A percentile compares a stretch with the other conserved stretches of the same genome.
These are phyloP conservation scores for Thryonomys swinderianus DNA, from an alignment of 2,113 vertebrate species.

Conservation along the genomic window DNA sequence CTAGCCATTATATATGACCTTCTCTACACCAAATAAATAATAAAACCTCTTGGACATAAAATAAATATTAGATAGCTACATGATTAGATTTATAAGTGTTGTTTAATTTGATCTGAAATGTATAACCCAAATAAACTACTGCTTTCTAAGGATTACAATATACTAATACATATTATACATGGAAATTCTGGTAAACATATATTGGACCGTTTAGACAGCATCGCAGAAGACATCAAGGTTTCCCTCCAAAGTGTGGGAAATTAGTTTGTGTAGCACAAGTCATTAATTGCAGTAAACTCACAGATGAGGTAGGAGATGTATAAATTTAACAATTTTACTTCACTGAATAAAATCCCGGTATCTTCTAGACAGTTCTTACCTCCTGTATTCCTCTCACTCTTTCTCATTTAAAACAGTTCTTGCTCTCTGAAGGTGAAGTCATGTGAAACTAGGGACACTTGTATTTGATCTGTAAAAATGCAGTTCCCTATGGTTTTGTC, in stretches of 20 bases:
- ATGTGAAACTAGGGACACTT: neutral
- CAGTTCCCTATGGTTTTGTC: neutral
- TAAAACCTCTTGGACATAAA: neutral
- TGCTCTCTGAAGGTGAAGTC: neutral
- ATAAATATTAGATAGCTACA: neutral
- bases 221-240: neutral
- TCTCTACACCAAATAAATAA: neutral
- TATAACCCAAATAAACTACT: neutral
- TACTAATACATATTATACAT: neutral
- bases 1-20: neutral
- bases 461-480: neutral
- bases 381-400: neutral
- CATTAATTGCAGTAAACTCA: neutral
- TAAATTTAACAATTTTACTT: neutral
- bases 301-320: neutral
- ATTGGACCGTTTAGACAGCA: neutral
- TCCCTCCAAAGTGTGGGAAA: neutral
- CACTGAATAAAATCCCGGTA: neutral
- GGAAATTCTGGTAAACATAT: neutral
- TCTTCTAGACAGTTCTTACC: neutral
- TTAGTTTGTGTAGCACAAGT: neutral
- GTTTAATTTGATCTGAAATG: neutral
- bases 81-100: constrained; percentile 9
- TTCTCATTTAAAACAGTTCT: neutral
- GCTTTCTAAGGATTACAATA: neutral